Percentiles rank a stretch among this genome's conserved stretches.
Evolutionary conservation across 2,888 invertebrate species (phyloP).

Genomic region (Orthosia gracilis): DNA sequence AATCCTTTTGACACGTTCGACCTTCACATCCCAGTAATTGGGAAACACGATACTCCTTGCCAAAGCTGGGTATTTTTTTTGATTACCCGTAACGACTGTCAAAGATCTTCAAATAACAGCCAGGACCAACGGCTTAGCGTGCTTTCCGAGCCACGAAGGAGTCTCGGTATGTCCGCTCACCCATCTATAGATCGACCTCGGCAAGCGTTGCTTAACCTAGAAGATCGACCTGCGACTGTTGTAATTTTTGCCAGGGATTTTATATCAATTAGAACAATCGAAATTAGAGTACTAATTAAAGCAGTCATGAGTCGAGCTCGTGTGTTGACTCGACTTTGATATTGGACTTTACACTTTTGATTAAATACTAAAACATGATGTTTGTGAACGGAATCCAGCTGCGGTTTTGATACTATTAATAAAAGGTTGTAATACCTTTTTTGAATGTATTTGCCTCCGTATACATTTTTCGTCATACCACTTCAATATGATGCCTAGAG

Average conservation of each 20-base stretch:
- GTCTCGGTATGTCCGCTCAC: neutral
- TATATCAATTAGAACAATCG: conserved; percentile 36
- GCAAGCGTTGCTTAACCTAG: neutral
- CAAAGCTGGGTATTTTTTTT: too few relatives aligned
- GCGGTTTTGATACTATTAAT: neutral
- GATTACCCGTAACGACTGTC: too few relatives aligned
- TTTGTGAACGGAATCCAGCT: neutral
- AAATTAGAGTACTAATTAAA: conserved; percentile 47
- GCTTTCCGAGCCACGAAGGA: neutral
- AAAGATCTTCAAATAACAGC: neutral
- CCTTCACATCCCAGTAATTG: neutral
- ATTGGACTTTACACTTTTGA: conserved; percentile 37
- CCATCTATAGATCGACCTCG: neutral
- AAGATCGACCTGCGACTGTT: neutral
- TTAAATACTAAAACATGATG: conserved; percentile 48
- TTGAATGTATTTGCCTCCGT: neutral
- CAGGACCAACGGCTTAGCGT: neutral
- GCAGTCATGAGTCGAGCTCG: conserved; percentile 23
- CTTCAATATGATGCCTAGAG: too few relatives aligned
- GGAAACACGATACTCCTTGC: too few relatives aligned
- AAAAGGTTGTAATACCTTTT: neutral
- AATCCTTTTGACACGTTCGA: too few relatives aligned
- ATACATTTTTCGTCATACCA: neutral
- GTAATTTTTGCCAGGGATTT: neutral
- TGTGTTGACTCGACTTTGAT: conserved; percentile 34